A percentile compares a stretch with the other conserved stretches of the same genome.
Conservation (phyloP, 1,140 invertebrate genomes). For the Metaphire vulgaris region DNA sequence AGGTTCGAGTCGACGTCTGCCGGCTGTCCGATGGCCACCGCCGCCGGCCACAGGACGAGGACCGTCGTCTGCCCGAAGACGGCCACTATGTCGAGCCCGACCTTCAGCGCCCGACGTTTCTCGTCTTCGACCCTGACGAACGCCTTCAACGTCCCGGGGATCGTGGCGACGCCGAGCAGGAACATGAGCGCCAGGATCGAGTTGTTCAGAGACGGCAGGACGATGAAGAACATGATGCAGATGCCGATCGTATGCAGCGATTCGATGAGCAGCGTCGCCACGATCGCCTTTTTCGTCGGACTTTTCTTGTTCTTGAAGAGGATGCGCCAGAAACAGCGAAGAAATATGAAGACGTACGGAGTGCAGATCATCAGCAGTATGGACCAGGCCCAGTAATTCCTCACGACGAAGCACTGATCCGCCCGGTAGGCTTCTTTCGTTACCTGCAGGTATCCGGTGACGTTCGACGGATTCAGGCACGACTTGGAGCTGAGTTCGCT, state of each 20-base stretch:
- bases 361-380: conserved; percentile 21
- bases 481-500: background rate
- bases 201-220: conserved; percentile 36
- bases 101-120: conserved; percentile 28
- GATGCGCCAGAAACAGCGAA: conserved; percentile 16
- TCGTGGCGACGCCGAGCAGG: conserved; percentile 37
- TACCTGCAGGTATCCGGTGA: background rate
- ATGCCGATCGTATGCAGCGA: conserved; percentile 44
- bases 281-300: background rate
- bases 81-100: conserved; percentile 38
- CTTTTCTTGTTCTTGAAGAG: conserved; percentile 19
- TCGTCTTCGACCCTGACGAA: conserved; percentile 33
- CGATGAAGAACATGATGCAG: conserved; percentile 42
- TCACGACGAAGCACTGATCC: conserved; percentile 10
- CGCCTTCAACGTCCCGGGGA: conserved; percentile 41
- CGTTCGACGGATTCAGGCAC: background rate
- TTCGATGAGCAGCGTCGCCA: conserved; percentile 33
- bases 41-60: conserved; percentile 39
- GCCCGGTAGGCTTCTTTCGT: background rate
- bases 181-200: conserved; percentile 28
- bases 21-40: conserved; percentile 34
- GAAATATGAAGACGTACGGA: conserved; percentile 21
- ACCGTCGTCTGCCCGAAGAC: conserved; percentile 37
- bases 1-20: background rate
- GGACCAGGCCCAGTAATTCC: conserved; percentile 22